These are phyloP conservation scores for Gadopsis marmoratus DNA, from an alignment of 2,797 vertebrate species.

Conservation along the genomic window DNA sequence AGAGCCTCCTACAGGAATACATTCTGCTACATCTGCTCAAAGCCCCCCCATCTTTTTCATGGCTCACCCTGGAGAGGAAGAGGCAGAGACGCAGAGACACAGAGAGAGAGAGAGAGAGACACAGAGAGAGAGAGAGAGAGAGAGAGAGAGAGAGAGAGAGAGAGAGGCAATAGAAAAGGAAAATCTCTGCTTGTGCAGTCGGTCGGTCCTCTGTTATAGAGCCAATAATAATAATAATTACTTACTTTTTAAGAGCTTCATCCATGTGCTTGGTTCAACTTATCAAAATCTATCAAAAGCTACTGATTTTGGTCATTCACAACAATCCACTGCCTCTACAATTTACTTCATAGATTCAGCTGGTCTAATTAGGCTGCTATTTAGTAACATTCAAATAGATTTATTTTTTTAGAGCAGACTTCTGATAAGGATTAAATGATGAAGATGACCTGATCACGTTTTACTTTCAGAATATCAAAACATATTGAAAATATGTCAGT, in stretches of 20 bases:
- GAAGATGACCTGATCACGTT: neutral
- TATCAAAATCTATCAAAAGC: neutral
- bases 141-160: neutral
- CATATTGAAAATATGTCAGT: slow-evolving; percentile 1
- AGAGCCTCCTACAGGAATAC: slow-evolving; percentile 71
- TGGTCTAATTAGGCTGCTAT: neutral
- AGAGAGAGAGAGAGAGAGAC: too few relatives aligned
- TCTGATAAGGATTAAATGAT: neutral
- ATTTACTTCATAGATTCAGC: neutral
- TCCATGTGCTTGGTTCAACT: neutral
- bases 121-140: too few relatives aligned
- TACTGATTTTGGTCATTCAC: neutral
- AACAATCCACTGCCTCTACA: neutral
- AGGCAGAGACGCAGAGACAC: slow-evolving; percentile 13
- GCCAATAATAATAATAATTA: neutral
- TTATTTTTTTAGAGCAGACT: neutral
- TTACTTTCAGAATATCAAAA: slow-evolving; percentile 3
- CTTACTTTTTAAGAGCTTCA: neutral
- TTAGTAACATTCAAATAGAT: neutral
- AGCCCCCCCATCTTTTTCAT: slow-evolving; percentile 73
- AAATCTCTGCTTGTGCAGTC: neutral
- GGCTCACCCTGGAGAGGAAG: slow-evolving; percentile 57
- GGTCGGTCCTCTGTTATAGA: neutral
- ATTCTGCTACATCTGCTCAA: slow-evolving; percentile 74
- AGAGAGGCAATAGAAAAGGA: neutral